Evolutionary conservation across 2,113 vertebrate genomes (phyloP), one percentile per base, ranked within the genome.

Genomic region (Lates calcarifer): DNA sequence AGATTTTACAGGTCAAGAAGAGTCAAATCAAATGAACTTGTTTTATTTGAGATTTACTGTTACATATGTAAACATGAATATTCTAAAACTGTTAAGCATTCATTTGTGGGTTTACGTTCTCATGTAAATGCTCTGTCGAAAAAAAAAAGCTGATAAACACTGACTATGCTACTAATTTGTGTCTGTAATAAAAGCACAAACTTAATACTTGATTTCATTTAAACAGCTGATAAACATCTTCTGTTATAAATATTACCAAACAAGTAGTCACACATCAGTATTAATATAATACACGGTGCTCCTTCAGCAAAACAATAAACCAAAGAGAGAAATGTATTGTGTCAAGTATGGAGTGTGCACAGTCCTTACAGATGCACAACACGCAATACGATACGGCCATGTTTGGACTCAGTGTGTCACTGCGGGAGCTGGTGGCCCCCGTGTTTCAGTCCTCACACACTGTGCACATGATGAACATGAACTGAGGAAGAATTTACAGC

Each of bases 201-300:
- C 69, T 65, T 75, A 89, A 92, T 83, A 92, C 84, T 91, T 88
- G 70, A 85, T 90, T 88, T 84, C 55, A 86, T 91, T 84, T 88
- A 60, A 88, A 87, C 83, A 82, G 78, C 26, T 90, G 87, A 90
- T 87, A 69, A 82, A 89, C 85, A 87, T 91, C 81, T 80, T 88
- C 85, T 85, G 83, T 90, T 91, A 90, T 91, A 93, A 93, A 93
- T 92, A 92, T 90, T 90, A 92, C 87, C 90, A 89, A 90, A 93
- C 77, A 87, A 89, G 87, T 84, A 90, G 85, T 88, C 90, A 90
- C 90, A 91, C 90, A 81, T 90, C 84, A 93, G 94, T 94, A 95
- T 94, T 94, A 94, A 94, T 93, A 91, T 94, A 94, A 92, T 93
- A 94, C 93, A 91, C 73, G 1, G 85, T 85, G 93, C 81, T 92